phyloP scores from a whole-genome alignment of 1,140 invertebrate species.

The Drosophila nebulosa region DNA sequence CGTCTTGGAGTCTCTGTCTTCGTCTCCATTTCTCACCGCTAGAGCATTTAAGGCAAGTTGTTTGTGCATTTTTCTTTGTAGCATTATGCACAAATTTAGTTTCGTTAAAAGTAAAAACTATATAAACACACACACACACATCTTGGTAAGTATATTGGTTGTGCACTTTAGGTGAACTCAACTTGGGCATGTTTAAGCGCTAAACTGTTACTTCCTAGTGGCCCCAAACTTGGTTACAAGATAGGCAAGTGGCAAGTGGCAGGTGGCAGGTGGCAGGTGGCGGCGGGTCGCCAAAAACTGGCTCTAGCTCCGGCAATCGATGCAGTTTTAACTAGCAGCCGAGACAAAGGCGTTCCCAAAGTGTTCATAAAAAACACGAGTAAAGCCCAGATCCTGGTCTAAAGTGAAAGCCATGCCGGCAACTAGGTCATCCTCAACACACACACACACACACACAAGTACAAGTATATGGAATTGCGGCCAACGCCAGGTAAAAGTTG shows the following conservation, averaged over 20 bases:
- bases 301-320: slow-evolving; percentile 66
- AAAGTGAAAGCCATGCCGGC: slow-evolving; percentile 26
- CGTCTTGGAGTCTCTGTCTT: neutral
- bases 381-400: slow-evolving; percentile 7
- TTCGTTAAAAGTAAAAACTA: slow-evolving; percentile 49
- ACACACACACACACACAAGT: slow-evolving; percentile 3
- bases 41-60: neutral
- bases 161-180: slow-evolving; percentile 47
- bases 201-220: slow-evolving; percentile 77
- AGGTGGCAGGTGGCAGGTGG: no score
- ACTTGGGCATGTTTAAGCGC: slow-evolving; percentile 74
- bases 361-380: slow-evolving; percentile 64
- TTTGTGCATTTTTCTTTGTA: neutral
- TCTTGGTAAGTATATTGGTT: neutral
- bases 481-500: slow-evolving; percentile 61
- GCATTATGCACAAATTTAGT: neutral
- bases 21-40: neutral
- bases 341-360: slow-evolving; percentile 67
- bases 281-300: slow-evolving; percentile 41
- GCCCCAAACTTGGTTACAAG: slow-evolving; percentile 3
- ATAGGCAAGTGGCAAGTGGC: neutral
- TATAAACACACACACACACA: neutral
- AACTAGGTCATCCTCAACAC: slow-evolving; percentile 55
- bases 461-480: slow-evolving; percentile 40
- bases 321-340: slow-evolving; percentile 57